A percentile compares a stretch with the other conserved stretches of the same genome.
phyloP scores from a whole-genome alignment of 2,113 vertebrate species.

The Heliornis fulica region DNA sequence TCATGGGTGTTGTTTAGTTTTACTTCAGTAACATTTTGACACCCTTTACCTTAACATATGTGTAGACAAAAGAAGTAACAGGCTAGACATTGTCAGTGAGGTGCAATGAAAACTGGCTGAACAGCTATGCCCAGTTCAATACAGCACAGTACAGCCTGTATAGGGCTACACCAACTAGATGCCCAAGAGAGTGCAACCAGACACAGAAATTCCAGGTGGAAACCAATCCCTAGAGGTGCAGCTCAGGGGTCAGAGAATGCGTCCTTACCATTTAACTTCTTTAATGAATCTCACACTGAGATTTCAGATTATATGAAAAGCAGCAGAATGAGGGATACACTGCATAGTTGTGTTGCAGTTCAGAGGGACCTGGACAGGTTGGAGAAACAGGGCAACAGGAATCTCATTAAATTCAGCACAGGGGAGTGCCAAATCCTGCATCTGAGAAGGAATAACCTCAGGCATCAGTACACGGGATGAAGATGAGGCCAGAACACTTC shows the following conservation, averaged over 20 bases:
- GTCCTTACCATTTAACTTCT: background rate
- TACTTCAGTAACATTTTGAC: background rate
- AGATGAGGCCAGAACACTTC: background rate
- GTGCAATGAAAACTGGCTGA: background rate
- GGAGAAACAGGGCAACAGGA: background rate
- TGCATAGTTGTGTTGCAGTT: background rate
- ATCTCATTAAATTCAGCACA: background rate
- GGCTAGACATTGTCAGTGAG: background rate
- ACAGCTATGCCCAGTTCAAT: background rate
- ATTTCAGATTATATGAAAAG: background rate
- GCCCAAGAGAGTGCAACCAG: background rate
- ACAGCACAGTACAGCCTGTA: no score
- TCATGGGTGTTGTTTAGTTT: background rate
- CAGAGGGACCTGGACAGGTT: background rate
- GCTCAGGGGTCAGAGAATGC: background rate
- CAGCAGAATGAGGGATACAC: background rate
- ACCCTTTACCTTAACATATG: background rate
- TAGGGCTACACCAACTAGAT: background rate
- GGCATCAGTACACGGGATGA: background rate
- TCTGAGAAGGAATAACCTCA: background rate
- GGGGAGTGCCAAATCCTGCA: background rate
- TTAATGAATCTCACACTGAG: background rate
- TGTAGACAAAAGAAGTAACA: background rate
- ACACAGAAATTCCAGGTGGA: background rate
- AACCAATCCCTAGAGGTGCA: background rate